A percentile compares a stretch with the other conserved stretches of the same genome.
phyloP scores from a whole-genome alignment of 2,797 vertebrate species.

The Peromyscus attwateri region DNA sequence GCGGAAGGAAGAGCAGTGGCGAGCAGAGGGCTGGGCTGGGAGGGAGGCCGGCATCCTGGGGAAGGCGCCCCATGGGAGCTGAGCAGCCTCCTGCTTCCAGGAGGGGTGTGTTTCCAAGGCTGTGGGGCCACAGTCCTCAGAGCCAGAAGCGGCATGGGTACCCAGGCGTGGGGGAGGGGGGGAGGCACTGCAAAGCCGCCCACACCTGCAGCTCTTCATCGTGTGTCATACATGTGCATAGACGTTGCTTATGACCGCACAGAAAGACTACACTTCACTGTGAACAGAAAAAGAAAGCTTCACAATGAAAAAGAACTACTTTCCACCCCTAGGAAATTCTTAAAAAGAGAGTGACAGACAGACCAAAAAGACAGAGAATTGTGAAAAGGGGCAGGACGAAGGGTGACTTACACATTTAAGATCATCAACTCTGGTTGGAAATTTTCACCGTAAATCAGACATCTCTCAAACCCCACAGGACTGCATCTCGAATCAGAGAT shows the following conservation, averaged over 20 bases:
- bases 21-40: constrained; percentile 43
- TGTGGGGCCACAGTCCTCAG: neutral
- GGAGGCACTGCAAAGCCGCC: neutral
- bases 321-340: constrained; percentile 11
- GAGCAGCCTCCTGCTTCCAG: neutral
- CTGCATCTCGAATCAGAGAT: neutral
- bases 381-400: neutral
- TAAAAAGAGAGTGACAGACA: neutral
- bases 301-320: neutral
- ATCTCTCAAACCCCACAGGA: neutral
- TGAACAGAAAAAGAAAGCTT: constrained; percentile 43
- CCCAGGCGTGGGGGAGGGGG: neutral
- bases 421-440: neutral
- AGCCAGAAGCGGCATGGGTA: neutral
- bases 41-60: neutral
- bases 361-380: no score
- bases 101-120: no score
- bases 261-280: neutral
- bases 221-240: neutral
- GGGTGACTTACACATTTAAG: neutral
- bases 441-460: neutral
- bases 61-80: neutral
- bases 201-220: no score
- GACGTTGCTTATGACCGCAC: neutral
- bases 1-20: constrained; percentile 57